Base-by-base conservation (phyloP, 1,140 invertebrate species). In the Geopemphigus sp. region DNA sequence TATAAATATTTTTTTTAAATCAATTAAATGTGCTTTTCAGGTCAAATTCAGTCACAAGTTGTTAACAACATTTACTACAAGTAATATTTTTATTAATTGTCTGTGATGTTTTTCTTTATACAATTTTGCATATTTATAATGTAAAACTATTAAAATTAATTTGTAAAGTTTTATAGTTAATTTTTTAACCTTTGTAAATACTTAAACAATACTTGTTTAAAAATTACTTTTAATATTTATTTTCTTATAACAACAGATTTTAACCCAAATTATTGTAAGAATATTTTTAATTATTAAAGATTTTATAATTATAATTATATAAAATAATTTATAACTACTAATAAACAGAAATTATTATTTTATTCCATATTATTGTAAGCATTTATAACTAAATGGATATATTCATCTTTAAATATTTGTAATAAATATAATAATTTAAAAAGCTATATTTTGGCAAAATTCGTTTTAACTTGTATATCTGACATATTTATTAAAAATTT, bases 31-130 rank as follows among this genome's bases (percentile, higher is more conserved):
- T 50, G 12, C 12, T 50, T 78, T 78, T 29, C 39, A 78, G 74
- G 14, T 29, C 24, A 5, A 29, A 61, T 63, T 78, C 74, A 63
- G 74, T 78, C 0, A 63, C 74, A 26, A 78, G 59, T 61, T 78
- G 59, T 61, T 78, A 22, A 63, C 53, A 66, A 66, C 5, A 68
- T 4, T 17, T 70, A 24, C n/a, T 53, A 32, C 26, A 54, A 53
- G 47, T 72, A 54, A 54, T 72, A 29, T 53, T 24, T 70, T 53
- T 54, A n/a, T 12, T 19, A 66, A n/a, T 50, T 68, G 22, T 50
- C 66, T 68, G 66, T 68, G 66, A 68, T 68, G n/a, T n/a, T n/a
- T n/a, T 68, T 50, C 15, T 68, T 68, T 50, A 50, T 50, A 47
- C 39, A 26, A 50, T 26, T 68, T 19, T 11, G 56, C 15, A n/a